Conservation (phyloP, 2,113 vertebrate genomes). For the Mus pahari region DNA sequence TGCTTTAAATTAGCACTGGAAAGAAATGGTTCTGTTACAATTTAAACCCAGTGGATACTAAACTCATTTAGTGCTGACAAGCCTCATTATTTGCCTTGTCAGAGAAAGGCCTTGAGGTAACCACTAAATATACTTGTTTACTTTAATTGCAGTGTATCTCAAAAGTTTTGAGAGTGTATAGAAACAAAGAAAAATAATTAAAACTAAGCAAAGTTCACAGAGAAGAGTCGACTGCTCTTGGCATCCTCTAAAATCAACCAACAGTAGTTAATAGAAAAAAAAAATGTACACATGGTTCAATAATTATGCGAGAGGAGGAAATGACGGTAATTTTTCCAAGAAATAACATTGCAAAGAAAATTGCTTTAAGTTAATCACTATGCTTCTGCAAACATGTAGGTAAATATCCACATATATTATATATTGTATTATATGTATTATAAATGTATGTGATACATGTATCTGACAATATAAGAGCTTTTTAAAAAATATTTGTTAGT, state of each 20-base stretch:
- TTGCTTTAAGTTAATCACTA: not conserved
- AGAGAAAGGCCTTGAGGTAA: constrained; percentile 55
- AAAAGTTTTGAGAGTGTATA: constrained; percentile 54
- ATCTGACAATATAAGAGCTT: not conserved
- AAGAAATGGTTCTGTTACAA: constrained; percentile 58
- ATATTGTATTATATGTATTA: not conserved
- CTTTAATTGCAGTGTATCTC: constrained; percentile 77
- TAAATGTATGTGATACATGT: not conserved
- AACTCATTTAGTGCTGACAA: constrained; percentile 64
- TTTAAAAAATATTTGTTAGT: not conserved
- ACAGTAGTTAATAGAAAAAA: constrained; percentile 51
- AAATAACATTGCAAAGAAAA: not conserved
- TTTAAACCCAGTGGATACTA: constrained; percentile 62
- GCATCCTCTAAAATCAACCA: constrained; percentile 28
- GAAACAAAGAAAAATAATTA: constrained; percentile 73
- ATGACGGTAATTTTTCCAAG: not conserved
- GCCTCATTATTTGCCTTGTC: constrained; percentile 61
- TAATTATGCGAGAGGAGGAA: not conserved
- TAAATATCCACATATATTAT: too few species aligned
- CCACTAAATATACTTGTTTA: constrained; percentile 52
- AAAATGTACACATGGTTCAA: constrained; percentile 8
- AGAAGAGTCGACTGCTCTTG: constrained; percentile 40
- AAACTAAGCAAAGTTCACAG: constrained; percentile 43
- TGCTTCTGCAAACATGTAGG: not conserved
- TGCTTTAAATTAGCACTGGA: not conserved